Base-by-base conservation (phyloP, 2,797 vertebrate genomes). In the Darevskia mixta region DNA sequence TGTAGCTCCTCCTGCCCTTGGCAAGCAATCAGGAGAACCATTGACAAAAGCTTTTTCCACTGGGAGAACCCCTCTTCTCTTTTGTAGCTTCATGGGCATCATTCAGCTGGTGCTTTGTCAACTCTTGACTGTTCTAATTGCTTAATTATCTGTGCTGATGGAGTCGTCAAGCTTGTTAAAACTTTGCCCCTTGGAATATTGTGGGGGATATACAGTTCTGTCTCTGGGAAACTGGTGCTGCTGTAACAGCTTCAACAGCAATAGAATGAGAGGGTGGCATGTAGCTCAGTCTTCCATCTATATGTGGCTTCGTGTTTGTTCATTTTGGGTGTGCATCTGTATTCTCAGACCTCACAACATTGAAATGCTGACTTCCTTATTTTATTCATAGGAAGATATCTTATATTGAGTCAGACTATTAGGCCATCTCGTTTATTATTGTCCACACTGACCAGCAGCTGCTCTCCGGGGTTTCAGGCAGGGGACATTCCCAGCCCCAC, bases 151-250 rank as follows among this genome's bases (percentile, higher is more conserved):
- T 94, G 89, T 86, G 92, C 90, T 84, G 92, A 95, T 94, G 92
- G 87, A 83, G 91, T 92, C 93, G 72, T 92, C 95, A 92, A 92
- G 88, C 88, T 91, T 94, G 94, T 96, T 96, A 93, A 92, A 92
- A 90, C 89, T 91, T 90, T 83, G 94, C 93, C 94, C 88, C 89
- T 93, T 89, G 93, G 88, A 94, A 91, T 87, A 86, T 82, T 79
- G 78, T 67, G 67, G 23, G 35, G 73, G 90, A 67, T 91, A 58
- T 83, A 55, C 91, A 91, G 5, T 32, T 79, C 69, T 64, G 73
- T 91, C 84, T 92, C 86, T 2, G 69, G 87, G 87, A 38, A 76
- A 66, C 86, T 38, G 79, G 87, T 90, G 92, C 88, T 90, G 77
- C 93, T 81, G 85, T 90, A 87, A 92, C 25, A 10, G 9, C 85